These are phyloP conservation scores for Caenorhabditis japonica DNA, from an alignment of 2,888 invertebrate species.

Conservation along the genomic window DNA sequence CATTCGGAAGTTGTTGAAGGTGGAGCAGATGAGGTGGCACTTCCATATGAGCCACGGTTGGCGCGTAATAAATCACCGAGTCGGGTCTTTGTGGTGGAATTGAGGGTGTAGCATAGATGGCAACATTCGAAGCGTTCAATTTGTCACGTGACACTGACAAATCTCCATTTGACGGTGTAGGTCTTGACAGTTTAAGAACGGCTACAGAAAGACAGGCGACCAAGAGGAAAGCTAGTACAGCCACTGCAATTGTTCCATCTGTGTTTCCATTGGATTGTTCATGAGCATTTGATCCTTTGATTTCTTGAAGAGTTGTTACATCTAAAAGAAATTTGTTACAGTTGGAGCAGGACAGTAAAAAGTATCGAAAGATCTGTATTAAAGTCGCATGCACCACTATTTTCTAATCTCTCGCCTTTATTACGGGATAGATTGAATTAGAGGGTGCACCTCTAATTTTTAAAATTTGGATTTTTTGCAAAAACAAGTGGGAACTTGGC, in stretches of 20 bases:
- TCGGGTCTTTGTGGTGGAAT: constrained; percentile 55
- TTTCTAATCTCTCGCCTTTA: too few relatives aligned
- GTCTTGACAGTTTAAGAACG: constrained; percentile 55
- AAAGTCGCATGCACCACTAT: too few relatives aligned
- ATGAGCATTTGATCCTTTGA: constrained; percentile 54
- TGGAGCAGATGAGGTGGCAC: constrained; percentile 69
- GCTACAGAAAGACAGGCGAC: constrained; percentile 59
- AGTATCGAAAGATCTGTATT: too few relatives aligned
- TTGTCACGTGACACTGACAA: constrained; percentile 48
- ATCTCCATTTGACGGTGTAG: constrained; percentile 20
- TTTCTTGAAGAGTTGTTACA: constrained; percentile 64
- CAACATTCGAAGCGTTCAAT: constrained; percentile 50
- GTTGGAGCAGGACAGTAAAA: too few relatives aligned
- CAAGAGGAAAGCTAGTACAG: constrained; percentile 58
- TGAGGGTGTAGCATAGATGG: constrained; percentile 66
- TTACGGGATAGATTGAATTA: too few relatives aligned
- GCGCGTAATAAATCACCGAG: constrained; percentile 66
- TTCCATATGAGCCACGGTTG: constrained; percentile 64
- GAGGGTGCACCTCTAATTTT: too few relatives aligned
- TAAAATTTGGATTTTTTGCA: too few relatives aligned
- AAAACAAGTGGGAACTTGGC: too few relatives aligned
- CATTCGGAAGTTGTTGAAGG: constrained; percentile 70
- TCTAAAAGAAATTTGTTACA: constrained; percentile 54
- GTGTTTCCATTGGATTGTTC: constrained; percentile 23
- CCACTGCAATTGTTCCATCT: constrained; percentile 58